Percentiles rank a stretch among this genome's conserved stretches.
Conservation (phyloP, 1,140 invertebrate genomes). For the Macrocentrus cingulum region DNA sequence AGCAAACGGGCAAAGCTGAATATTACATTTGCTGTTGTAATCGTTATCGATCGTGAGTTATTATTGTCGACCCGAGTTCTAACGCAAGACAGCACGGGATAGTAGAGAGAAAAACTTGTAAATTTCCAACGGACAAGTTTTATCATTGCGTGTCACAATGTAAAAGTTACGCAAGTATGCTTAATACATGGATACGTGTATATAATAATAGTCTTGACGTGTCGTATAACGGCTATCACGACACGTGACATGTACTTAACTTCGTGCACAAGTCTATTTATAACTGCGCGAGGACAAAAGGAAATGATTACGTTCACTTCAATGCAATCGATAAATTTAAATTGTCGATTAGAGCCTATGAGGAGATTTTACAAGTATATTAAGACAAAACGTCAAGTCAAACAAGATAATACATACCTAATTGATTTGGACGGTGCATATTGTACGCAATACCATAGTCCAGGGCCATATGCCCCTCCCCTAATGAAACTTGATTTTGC, state of each 20-base stretch:
- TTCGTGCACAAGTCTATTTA: not conserved
- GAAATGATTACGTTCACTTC: not conserved
- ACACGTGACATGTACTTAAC: not conserved
- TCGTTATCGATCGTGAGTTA: slow-evolving; percentile 16
- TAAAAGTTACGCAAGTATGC: not conserved
- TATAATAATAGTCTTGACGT: too few species aligned
- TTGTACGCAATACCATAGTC: slow-evolving; percentile 52
- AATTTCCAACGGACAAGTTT: not conserved
- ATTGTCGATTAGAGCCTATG: not conserved
- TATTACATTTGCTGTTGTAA: slow-evolving; percentile 10
- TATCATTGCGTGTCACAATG: not conserved
- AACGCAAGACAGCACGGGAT: not conserved
- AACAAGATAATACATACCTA: slow-evolving; percentile 55
- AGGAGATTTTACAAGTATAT: too few species aligned
- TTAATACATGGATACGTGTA: not conserved
- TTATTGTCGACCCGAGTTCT: slow-evolving; percentile 7
- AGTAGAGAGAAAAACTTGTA: not conserved
- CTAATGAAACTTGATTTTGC: slow-evolving; percentile 12
- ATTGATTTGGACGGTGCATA: slow-evolving; percentile 54
- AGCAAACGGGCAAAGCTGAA: too few species aligned
- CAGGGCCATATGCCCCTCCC: slow-evolving; percentile 49
- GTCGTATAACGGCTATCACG: not conserved
- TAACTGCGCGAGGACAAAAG: not conserved
- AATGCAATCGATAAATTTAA: slow-evolving; percentile 23
- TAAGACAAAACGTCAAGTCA: too few species aligned